Evolutionary conservation across 2,888 invertebrate genomes (phyloP), one percentile per base, ranked within the genome.

Genomic region (Empis livida): DNA sequence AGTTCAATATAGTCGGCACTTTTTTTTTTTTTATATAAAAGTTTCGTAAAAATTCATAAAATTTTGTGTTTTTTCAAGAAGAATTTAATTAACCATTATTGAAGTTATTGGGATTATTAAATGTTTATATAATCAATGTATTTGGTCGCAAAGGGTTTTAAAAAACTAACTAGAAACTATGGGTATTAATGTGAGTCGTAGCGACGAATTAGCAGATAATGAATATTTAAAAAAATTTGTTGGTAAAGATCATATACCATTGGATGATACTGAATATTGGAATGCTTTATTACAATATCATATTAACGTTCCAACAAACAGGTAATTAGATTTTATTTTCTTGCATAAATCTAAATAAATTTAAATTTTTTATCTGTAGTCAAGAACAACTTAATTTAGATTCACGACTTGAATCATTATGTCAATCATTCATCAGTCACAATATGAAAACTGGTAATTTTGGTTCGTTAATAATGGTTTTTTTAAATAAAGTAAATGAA

Each of bases 181-280:
- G 91, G 92, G 92, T 56, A 78, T 85, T 49, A 80, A 84, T 57
- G 77, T 86, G 52, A 90, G 89, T 68, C 79, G 78, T 56, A 81
- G 84, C 61, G 77, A 80, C 45, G 88, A 94, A 63, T 72, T 95
- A 54, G 75, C 82, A 23, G 78, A 75, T 53, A 96, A 95, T 69
- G 84, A 85, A 59, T 80, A 84, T 61, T 72, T 96, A 43, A 73
- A 77, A 51, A 76, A 78, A 53, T 89, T 96, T 64, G 84, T 86
- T 52, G 84, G 35, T 0, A 74, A 77, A 35, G 84, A 91, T 54
- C 73, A 81, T 35, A 84, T 99, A 56, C 77, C 84, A 6, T 77
- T 82, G 9, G 89, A 90, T 63, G 90, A 91, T 64, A 89, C 93
- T 64, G 84, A 86, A 0, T 95, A 91, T 67, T 99, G 97, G 97